These are phyloP conservation scores for Chymomyza amoena DNA, from an alignment of 2,888 invertebrate species.

Conservation along the genomic window DNA sequence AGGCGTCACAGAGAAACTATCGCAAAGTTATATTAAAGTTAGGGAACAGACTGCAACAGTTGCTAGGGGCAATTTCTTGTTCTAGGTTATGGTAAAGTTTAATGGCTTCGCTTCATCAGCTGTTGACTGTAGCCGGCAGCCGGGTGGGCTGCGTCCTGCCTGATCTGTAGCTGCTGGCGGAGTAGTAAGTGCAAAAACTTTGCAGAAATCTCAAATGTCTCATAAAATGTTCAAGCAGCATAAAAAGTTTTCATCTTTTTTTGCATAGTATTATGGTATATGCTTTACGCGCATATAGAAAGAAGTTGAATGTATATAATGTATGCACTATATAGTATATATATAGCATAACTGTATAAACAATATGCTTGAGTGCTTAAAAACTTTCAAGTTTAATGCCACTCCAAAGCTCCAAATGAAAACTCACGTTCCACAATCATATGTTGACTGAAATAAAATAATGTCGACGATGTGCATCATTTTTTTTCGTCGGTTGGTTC, in stretches of 20 bases:
- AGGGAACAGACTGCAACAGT: background rate
- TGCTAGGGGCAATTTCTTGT: background rate
- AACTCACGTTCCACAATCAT: background rate
- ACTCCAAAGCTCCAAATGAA: background rate
- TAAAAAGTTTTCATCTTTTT: constrained; percentile 2
- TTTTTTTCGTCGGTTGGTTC: background rate
- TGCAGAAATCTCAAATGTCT: constrained; percentile 12
- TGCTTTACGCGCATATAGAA: background rate
- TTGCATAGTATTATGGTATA: background rate
- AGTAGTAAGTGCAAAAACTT: background rate
- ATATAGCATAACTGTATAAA: background rate
- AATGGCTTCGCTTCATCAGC: constrained; percentile 6
- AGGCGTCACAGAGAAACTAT: background rate
- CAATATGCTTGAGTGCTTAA: background rate
- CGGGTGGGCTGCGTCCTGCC: background rate
- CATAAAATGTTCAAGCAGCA: constrained; percentile 15
- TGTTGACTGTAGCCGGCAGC: background rate
- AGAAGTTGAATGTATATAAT: background rate
- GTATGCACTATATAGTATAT: background rate
- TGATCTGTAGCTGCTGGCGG: background rate
- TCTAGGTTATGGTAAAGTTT: constrained; percentile 2
- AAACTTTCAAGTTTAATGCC: background rate
- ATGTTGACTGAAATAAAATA: background rate
- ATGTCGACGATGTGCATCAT: background rate
- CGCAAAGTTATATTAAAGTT: background rate